A percentile compares a stretch with the other conserved stretches of the same genome.
These are phyloP conservation scores for Spatula clypeata DNA, from an alignment of 2,797 vertebrate genomes.

Conservation along the genomic window DNA sequence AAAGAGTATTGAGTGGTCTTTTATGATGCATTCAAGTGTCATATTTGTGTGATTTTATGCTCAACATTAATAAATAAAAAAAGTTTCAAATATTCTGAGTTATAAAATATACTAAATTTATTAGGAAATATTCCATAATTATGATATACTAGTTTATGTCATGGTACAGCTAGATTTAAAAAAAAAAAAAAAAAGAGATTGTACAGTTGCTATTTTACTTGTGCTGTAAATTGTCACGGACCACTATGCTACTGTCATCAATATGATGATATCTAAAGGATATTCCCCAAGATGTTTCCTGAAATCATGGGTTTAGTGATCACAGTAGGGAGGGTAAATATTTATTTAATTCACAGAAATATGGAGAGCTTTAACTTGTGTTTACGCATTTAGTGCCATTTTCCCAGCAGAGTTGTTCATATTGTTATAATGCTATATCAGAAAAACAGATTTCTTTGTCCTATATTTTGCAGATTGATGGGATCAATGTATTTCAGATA, in stretches of 20 bases:
- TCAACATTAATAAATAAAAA: neutral
- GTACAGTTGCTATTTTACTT: neutral
- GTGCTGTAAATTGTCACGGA: neutral
- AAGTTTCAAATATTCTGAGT: neutral
- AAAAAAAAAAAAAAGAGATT: neutral
- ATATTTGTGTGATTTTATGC: neutral
- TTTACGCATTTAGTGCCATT: neutral
- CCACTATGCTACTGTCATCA: neutral
- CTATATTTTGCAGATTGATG: neutral
- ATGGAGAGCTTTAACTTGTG: neutral
- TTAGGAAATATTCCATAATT: neutral
- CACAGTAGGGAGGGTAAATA: fast-evolving
- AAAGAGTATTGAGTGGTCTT: neutral
- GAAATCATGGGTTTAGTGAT: neutral
- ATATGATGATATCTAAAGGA: neutral
- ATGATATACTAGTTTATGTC: neutral
- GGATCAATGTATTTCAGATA: neutral
- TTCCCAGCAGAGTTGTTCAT: neutral
- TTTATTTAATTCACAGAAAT: neutral
- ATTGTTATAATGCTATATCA: neutral
- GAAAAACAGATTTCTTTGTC: neutral
- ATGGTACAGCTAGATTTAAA: neutral
- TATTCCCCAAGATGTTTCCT: neutral
- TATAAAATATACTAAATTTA: neutral
- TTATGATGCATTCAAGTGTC: neutral